Conservation (phyloP, 1,140 invertebrate species). For the Andricus grossulariae region DNA sequence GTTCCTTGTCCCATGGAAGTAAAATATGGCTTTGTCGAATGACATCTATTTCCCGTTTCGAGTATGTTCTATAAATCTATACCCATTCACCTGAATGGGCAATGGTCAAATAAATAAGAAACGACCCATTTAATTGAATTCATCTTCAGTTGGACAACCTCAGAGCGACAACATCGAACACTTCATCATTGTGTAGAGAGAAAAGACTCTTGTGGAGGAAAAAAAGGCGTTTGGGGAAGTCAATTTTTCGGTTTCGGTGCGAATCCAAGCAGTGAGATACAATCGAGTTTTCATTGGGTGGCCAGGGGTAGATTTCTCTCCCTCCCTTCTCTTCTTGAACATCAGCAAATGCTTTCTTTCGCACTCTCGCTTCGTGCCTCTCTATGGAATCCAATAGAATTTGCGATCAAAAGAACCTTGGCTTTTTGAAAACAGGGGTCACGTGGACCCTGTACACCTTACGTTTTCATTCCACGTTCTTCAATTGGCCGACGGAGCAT, state of each 20-base stretch:
- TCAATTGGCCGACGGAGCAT: slow-evolving; percentile 56
- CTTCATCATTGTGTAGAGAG: slow-evolving; percentile 9
- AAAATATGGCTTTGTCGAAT: too few relatives aligned
- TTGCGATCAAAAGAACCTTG: slow-evolving; percentile 57
- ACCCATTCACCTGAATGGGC: too few relatives aligned
- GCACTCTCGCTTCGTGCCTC: slow-evolving; percentile 35
- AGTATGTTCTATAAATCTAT: too few relatives aligned
- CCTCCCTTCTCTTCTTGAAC: background rate
- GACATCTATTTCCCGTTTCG: too few relatives aligned
- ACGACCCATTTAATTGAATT: too few relatives aligned
- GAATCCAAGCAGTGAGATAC: slow-evolving; percentile 56
- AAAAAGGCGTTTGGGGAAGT: slow-evolving; percentile 49
- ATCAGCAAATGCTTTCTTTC: slow-evolving; percentile 13
- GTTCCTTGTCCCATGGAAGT: too few relatives aligned
- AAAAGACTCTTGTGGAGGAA: slow-evolving; percentile 12
- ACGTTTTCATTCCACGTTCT: slow-evolving; percentile 50
- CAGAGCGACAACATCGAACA: slow-evolving; percentile 23
- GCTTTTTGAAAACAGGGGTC: slow-evolving; percentile 57
- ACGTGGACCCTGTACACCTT: slow-evolving; percentile 46
- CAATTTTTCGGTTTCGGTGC: slow-evolving; percentile 58
- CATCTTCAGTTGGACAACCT: slow-evolving; percentile 20
- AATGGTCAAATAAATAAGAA: too few relatives aligned
- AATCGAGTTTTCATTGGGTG: slow-evolving; percentile 44
- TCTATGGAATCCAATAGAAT: slow-evolving; percentile 55
- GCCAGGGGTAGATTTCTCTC: slow-evolving; percentile 41